Evolutionary conservation across 2,113 vertebrate species (phyloP), one percentile per base, ranked within the genome.

Genomic region (Cettia cetti): DNA sequence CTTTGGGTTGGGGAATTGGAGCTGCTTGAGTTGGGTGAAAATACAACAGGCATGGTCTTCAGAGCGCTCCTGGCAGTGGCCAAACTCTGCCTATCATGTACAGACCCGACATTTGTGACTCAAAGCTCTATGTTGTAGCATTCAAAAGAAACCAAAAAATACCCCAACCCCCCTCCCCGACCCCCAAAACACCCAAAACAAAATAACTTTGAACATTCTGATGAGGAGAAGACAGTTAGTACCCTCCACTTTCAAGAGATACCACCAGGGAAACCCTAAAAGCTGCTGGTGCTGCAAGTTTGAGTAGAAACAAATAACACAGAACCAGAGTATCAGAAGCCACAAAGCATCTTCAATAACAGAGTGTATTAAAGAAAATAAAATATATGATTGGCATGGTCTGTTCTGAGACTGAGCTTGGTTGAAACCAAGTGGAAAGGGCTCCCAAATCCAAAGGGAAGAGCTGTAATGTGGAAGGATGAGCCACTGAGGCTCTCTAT

Each of bases 361-460:
- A 87, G 54, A 72, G 53, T 82, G 82, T 59, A 82, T 89, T 81
- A 35, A 70, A 78, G 82, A 52, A 53, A 56, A 10, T 21, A 53
- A 97, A 98, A 97, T 98, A 98, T 95, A 98, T 97, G 98, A 98
- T 98, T 96, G 97, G 98, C 78, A 71, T 22, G 65, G 82, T 92
- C 93, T 92, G 86, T 61, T 95, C 96, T 76, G 92, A 93, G 90
- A 89, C 76, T 2, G 10, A 20, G 59, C 54, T 74, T 21, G n/a
- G 59, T 53, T 7, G 5, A 44, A 64, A 66, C 15, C 35, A 56
- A 59, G 66, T 2, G 22, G 21, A 13, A 76, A 56, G 22, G 28
- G 40, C 40, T 92, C 84, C 77, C 40, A 56, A 35, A 79, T 65
- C 19, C 3, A 1, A 91, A 61, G 45, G 33, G 72, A 86, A 60